Base-by-base conservation (phyloP, 2,797 vertebrate species). In the Malacoctenus gilli region DNA sequence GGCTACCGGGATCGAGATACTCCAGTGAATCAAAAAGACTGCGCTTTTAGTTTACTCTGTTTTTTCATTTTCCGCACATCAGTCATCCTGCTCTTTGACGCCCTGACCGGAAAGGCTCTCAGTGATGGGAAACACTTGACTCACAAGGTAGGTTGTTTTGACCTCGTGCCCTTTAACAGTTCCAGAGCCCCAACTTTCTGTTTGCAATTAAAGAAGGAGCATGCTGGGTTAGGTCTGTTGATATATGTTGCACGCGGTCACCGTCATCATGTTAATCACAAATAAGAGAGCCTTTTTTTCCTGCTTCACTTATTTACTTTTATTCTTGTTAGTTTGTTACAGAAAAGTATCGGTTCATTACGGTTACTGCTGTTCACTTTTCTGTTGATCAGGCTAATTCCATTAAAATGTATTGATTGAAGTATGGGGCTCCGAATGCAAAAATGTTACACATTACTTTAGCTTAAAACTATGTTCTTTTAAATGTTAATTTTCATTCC, bases 71-170 rank as follows among this genome's bases (percentile, higher is more conserved):
- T 52, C 34, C 31, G 21, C 30, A 66, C 40, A 12, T 11, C 47
- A 98, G 96, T 94, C 57, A 88, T 99, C 75, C 94, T 93, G 80
- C 86, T 99, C 23, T 95, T 98, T 86, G 97, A 99, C 42, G 90
- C 92, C 49, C 84, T 94, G 53, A 93, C 92, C 11, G 97, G 96
- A 75, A 99, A 98, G 82, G 85, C 93, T 11, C 54, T 98, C 6
- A 90, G 93, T 14, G 95, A 98, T 65, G 94, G 96, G 44, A 98
- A 94, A 59, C 88, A 93, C 57, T 83, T 99, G 75, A 92, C 89
- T 59, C 96, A 98, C 83, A 95, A 95, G 93, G 97, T 98, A 86
- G 60, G 79, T 39, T 5, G 4, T 51, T 58, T 37, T 34, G 2
- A 20, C 13, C 18, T 4, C 6, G 36, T 30, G 22, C 19, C 4